A percentile compares a stretch with the other conserved stretches of the same genome.
Evolutionary conservation across 1,140 invertebrate species (phyloP).

Genomic region (Trichonephila clavipes): DNA sequence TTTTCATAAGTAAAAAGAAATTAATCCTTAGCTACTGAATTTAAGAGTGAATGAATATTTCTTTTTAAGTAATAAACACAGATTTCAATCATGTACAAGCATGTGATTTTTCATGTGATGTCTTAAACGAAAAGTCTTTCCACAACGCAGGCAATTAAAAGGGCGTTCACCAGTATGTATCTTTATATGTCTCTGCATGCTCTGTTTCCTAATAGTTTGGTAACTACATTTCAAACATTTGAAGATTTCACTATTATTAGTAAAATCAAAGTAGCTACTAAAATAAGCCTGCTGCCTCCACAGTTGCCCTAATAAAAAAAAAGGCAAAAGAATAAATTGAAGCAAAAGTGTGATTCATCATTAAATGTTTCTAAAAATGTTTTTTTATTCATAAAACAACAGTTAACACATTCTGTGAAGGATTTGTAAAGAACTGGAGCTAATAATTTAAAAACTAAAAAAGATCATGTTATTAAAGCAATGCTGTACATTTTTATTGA

Average conservation of each 20-base stretch:
- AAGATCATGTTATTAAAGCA: no score
- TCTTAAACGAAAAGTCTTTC: slow-evolving; percentile 82
- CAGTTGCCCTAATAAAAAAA: background rate
- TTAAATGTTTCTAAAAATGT: no score
- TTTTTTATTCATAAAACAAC: no score
- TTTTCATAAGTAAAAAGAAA: no score
- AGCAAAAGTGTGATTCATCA: no score
- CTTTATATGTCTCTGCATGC: slow-evolving; percentile 41
- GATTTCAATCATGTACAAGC: background rate
- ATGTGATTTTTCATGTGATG: slow-evolving; percentile 36
- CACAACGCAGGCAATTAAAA: slow-evolving; percentile 83
- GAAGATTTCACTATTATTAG: background rate
- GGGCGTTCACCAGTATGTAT: slow-evolving; percentile 83
- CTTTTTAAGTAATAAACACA: no score
- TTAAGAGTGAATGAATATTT: no score
- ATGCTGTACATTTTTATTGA: no score
- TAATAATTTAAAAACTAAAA: no score
- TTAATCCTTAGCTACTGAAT: no score
- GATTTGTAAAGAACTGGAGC: no score
- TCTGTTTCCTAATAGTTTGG: slow-evolving; percentile 23
- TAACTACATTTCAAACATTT: background rate
- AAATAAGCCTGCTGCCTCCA: background rate
- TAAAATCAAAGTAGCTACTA: background rate
- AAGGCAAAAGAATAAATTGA: background rate
- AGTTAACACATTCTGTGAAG: no score